Evolutionary conservation across 2,888 invertebrate species (phyloP).

Genomic region (Meandrusa payeni): DNA sequence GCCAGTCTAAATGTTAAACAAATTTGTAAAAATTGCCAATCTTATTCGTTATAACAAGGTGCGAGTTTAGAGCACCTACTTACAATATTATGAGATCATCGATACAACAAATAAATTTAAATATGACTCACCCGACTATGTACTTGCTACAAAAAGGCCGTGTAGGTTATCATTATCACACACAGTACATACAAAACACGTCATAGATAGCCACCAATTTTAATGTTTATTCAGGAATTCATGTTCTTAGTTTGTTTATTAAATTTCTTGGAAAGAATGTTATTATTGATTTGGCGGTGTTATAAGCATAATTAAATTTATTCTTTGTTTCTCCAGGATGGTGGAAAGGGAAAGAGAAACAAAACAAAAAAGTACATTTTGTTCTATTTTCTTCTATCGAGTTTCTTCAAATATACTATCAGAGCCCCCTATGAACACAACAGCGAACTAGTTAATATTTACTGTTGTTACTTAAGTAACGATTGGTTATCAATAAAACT

Average conservation of each 20-base stretch:
- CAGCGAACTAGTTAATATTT: conserved; percentile 20
- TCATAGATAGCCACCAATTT: conserved; percentile 43
- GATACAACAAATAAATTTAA: conserved; percentile 80
- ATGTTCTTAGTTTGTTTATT: too few relatives aligned
- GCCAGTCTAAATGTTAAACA: too few relatives aligned
- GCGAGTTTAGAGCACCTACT: conserved; percentile 34
- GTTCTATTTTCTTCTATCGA: conserved; percentile 46
- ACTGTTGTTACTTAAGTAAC: conserved; percentile 1
- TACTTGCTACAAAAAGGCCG: conserved; percentile 71
- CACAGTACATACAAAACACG: conserved; percentile 48
- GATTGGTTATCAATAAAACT: conserved; percentile 15
- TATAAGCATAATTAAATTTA: conserved; percentile 28
- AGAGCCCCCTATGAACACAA: conserved; percentile 55
- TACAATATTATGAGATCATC: conserved; percentile 72
- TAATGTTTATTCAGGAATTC: conserved; percentile 40
- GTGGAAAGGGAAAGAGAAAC: conserved; percentile 57
- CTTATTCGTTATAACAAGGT: conserved; percentile 34
- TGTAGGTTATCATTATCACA: conserved; percentile 76
- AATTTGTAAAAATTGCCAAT: conserved; percentile 23
- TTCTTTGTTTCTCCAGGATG: conserved; percentile 33
- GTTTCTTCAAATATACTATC: conserved; percentile 52
- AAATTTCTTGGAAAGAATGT: conserved; percentile 10
- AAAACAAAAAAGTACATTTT: conserved; percentile 44
- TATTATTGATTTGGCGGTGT: conserved; percentile 22
- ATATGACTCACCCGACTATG: conserved; percentile 77